Evolutionary conservation across 2,113 vertebrate species (phyloP).

Genomic region (Dipodomys merriami): DNA sequence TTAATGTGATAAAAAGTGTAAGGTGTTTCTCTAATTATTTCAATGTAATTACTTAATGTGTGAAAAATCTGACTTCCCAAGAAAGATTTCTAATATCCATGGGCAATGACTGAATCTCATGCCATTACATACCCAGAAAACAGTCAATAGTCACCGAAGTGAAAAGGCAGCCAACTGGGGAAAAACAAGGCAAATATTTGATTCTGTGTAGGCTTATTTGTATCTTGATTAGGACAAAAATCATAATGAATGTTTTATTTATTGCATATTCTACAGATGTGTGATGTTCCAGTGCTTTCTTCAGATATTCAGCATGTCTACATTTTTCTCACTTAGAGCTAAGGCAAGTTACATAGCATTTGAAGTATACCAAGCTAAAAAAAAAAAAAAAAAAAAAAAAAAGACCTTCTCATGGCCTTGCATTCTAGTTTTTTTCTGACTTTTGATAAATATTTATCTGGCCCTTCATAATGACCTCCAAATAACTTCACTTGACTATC

Average conservation of each 20-base stretch:
- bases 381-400: constrained; percentile 65
- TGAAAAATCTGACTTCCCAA: constrained; percentile 39
- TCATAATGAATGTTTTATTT: not conserved
- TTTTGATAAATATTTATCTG: constrained; percentile 83
- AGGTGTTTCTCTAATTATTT: constrained; percentile 18
- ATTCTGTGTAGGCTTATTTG: not conserved
- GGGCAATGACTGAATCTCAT: not conserved
- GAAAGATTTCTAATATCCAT: constrained; percentile 29
- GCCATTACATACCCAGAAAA: not conserved
- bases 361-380: constrained; percentile 44
- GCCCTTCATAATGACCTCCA: constrained; percentile 83
- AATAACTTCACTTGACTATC: constrained; percentile 79
- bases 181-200: constrained; percentile 32
- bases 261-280: constrained; percentile 26
- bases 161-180: not conserved
- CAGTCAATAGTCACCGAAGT: not conserved
- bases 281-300: constrained; percentile 57
- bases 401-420: constrained; percentile 80
- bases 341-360: constrained; percentile 27
- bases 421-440: constrained; percentile 70
- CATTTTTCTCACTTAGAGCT: constrained; percentile 46
- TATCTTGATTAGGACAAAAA: constrained; percentile 3
- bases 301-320: constrained; percentile 4
- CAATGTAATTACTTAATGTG: constrained; percentile 8
- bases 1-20: not conserved